A percentile compares a stretch with the other conserved stretches of the same genome.
Conservation (phyloP, 2,888 invertebrate species). For the Lingula anatina region DNA sequence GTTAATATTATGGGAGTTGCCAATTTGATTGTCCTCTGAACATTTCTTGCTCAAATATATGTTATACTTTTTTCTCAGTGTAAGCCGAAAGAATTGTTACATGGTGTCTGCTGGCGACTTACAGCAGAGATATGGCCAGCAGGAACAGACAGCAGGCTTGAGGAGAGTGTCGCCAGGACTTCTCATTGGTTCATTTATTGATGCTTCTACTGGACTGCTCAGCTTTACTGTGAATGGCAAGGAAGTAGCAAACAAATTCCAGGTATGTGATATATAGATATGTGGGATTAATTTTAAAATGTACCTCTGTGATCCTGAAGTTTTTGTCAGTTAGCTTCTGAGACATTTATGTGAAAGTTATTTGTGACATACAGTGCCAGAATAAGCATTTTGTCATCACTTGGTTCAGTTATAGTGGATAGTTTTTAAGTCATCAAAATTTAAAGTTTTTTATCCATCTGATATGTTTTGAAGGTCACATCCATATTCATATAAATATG, state of each 20-base stretch:
- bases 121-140: constrained; percentile 53
- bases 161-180: constrained; percentile 77
- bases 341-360: background rate
- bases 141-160: constrained; percentile 66
- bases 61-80: constrained; percentile 30
- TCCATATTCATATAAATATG: too few relatives aligned
- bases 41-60: too few relatives aligned
- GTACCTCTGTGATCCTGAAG: background rate
- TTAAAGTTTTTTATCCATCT: too few relatives aligned
- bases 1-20: too few relatives aligned
- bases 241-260: constrained; percentile 85
- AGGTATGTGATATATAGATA: constrained; percentile 55
- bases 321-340: background rate
- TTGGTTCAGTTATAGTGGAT: too few relatives aligned
- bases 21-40: too few relatives aligned
- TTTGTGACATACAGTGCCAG: too few relatives aligned
- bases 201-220: constrained; percentile 89
- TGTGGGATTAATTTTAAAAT: too few relatives aligned
- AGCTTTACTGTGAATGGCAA: constrained; percentile 97
- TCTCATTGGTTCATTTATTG: constrained; percentile 95
- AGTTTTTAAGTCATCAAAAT: too few relatives aligned
- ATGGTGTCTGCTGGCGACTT: constrained; percentile 96
- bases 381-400: too few relatives aligned
- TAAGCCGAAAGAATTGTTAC: constrained; percentile 84
- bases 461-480: too few relatives aligned